Evolutionary conservation across 2,888 invertebrate genomes (phyloP).

Genomic region (Lasioglossum lativentre): DNA sequence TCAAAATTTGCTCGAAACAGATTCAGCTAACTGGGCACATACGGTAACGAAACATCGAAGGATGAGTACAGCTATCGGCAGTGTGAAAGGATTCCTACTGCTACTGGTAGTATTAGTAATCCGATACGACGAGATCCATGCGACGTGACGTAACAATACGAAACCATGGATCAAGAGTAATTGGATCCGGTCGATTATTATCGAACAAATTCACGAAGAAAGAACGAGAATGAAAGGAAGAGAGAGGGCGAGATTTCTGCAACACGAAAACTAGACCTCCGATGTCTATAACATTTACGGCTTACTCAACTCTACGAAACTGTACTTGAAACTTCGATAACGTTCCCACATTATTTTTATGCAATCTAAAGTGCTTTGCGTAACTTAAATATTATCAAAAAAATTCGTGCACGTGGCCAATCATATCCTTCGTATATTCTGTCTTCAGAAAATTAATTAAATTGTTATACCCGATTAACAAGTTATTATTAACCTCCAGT

Average conservation of each 20-base stretch:
- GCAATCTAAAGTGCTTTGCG: neutral
- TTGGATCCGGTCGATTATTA: constrained; percentile 53
- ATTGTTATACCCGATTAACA: too few relatives aligned
- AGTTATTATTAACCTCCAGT: too few relatives aligned
- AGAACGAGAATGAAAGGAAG: neutral
- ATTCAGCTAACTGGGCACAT: too few relatives aligned
- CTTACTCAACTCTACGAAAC: neutral
- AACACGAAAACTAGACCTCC: neutral
- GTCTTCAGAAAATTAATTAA: neutral
- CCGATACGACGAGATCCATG: constrained; percentile 46
- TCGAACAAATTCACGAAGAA: constrained; percentile 43
- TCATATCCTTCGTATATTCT: neutral
- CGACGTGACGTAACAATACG: constrained; percentile 54
- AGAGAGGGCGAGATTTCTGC: neutral
- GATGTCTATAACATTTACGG: neutral
- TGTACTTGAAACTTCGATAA: neutral
- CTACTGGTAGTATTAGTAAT: constrained; percentile 54
- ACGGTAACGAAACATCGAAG: constrained; percentile 23
- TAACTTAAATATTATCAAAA: neutral
- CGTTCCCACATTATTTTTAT: neutral
- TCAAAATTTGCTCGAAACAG: too few relatives aligned
- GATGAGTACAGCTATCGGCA: constrained; percentile 26
- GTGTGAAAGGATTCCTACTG: constrained; percentile 45
- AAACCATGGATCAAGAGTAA: constrained; percentile 42
- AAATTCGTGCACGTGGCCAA: neutral